Base-by-base conservation (phyloP, 2,113 vertebrate genomes). In the Vidua chalybeata region DNA sequence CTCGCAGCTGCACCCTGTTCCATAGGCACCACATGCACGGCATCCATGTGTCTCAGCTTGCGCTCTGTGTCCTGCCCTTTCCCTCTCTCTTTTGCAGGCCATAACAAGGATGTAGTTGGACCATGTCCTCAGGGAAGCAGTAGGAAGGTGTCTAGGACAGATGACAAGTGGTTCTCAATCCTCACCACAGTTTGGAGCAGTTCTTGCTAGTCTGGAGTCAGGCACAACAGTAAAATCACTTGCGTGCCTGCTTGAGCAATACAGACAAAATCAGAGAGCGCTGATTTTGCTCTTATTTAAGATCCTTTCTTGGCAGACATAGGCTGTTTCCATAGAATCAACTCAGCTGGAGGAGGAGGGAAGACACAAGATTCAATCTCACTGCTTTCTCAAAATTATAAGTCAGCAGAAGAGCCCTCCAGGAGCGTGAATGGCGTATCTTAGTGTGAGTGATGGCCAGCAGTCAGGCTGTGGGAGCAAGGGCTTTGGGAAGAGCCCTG, bases 181-280 rank as follows among this genome's bases (percentile, higher is more conserved):
- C 16, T 22, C 28, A 66, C 59, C 0, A 0, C n/a, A 43, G 13
- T 66, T 54, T 45, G 63, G 31, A 74, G 59, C n/a, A 19, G 33
- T 54, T 35, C 7, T 24, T 59, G 56, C 61, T 67, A 52, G 52
- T 58, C 28, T 37, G 0, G 1, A 74, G 43, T 84, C 56, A 94
- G 68, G 35, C 33, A 33, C 24, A 84, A 41, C 28, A 67, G 31
- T 49, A 61, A 71, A 90, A 74, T 26, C 3, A 1, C 13, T 72
- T 62, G 9, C 17, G 19, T 69, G 55, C 39, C 27, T 81, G 51
- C 48, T 33, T 41, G 39, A 84, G 58, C 6, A 8, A 33, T 26
- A 63, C 9, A 56, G 31, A 33, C 13, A 59, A 77, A 85, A 30
- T 4, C 68, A 77, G 43, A 79, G 24, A 55, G 28, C 15, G 15